Evolutionary conservation across 2,797 vertebrate genomes (phyloP), one percentile per base, ranked within the genome.

Genomic region (Anisognathus igniventris): DNA sequence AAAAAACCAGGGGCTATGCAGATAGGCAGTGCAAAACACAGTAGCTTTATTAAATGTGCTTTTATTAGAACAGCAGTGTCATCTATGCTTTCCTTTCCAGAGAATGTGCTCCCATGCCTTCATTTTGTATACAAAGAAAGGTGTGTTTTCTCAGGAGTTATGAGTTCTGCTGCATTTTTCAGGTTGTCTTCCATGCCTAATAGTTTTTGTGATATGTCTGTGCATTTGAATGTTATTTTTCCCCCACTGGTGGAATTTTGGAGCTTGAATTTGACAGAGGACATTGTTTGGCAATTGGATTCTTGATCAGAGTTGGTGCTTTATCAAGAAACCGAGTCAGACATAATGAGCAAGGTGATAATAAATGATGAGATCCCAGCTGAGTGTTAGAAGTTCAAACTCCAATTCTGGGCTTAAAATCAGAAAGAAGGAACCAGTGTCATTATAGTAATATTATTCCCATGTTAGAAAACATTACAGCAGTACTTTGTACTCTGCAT

Each of bases 361-460:
- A 51, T 66, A 74, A 68, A 58, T 62, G 2, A 21, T 48, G 66
- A 81, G 30, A 78, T 66, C 40, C 12, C 20, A 75, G 31, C 9
- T 83, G 60, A 62, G 3, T 82, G 27, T 71, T 75, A 91, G 42
- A 24, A 57, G 66, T 53, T 92, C 53, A 74, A 74, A 83, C 86
- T 83, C 75, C 87, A 88, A 0, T 81, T 86, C 72, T 54, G 44
- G 24, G 18, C 42, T 92, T 88, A 68, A 90, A 91, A 86, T 86
- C 76, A 86, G 65, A 88, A 45, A 42, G n/a, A 89, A 67, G 35
- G 65, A 90, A 31, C 8, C 62, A 70, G n/a, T 65, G 35, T 66
- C 33, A 81, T 93, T 74, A 39, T n/a, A 86, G 66, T 62, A 78
- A 84, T 92, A 95, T 83, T 92, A 74, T 90, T 72, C 14, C 7